Base-by-base conservation (phyloP, 1,140 invertebrate species). In the Vanessa atalanta region DNA sequence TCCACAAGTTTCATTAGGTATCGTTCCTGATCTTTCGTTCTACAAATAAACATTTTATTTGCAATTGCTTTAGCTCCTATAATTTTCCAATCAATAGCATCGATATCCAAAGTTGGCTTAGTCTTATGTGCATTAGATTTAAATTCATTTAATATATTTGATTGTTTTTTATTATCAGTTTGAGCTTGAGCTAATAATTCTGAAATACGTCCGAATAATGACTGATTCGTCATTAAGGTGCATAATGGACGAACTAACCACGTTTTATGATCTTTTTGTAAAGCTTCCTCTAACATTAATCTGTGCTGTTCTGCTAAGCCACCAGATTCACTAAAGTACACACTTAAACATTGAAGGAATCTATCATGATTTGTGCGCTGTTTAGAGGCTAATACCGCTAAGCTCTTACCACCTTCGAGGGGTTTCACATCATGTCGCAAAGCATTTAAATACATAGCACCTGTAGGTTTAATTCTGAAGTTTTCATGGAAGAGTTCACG, bases 31-130 rank as follows among this genome's bases (percentile, higher is more conserved):
- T 83, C 80, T 14, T 65, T 76, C 12, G 57, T 66, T 73, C 76
- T 83, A 60, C 83, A 83, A 20, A 78, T 68, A 14, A 82, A 77
- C 15, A 81, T 66, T 53, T 72, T 80, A 72, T 85, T 87, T 4
- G 79, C 79, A 20, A 90, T 55, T 37, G 80, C 80, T 65, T 88
- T 90, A 13, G 76, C 79, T n/a, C 84, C 84, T 23, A 81, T 47
- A 43, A 50, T 16, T 14, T 48, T 57, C 85, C 82, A 87, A 48
- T 82, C 78, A 8, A 79, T 51, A 9, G 51, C 57, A 14, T 81
- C 68, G 26, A 87, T 77, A 63, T 88, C 73, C 7, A 87, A 9
- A n/a, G 43, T 26, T 65, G 83, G 81, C 73, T 74, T 82, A 2
- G 73, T 65, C 9, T 77, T 78, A 60, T 84, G 83, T 13, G 66